Conservation (phyloP, 2,797 vertebrate species). For the Glossophaga mutica region DNA sequence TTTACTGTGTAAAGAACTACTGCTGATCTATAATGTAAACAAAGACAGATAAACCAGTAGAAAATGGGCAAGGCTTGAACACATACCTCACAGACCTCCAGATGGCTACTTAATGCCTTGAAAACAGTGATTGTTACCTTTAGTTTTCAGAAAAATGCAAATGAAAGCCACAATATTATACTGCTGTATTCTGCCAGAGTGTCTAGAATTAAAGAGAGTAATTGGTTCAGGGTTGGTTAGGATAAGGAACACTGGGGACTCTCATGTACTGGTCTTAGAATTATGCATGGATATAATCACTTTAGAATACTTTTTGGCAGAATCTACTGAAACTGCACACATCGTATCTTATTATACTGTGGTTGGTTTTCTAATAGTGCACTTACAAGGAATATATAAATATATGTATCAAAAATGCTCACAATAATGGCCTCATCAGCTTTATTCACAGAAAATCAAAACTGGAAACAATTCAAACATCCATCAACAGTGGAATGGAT, state of each 20-base stretch:
- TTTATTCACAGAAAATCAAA: slow-evolving; percentile 34
- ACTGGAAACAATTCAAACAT: neutral
- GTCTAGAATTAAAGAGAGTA: neutral
- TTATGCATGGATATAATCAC: neutral
- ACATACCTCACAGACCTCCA: neutral
- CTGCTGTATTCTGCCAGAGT: neutral
- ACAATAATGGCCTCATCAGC: neutral
- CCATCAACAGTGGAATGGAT: neutral
- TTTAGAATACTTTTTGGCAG: neutral
- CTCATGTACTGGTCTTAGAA: neutral
- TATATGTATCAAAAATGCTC: neutral
- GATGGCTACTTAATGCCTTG: neutral
- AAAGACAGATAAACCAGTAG: neutral
- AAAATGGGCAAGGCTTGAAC: neutral
- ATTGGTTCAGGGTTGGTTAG: neutral
- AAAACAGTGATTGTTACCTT: neutral
- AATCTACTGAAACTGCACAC: neutral
- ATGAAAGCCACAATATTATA: neutral
- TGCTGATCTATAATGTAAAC: neutral
- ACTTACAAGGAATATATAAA: neutral
- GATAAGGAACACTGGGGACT: neutral
- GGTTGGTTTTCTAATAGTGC: neutral
- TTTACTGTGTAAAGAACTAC: neutral
- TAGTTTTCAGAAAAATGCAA: neutral
- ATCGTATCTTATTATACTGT: neutral